Conservation (phyloP, 2,113 vertebrate species). For the Perccottus glenii region DNA sequence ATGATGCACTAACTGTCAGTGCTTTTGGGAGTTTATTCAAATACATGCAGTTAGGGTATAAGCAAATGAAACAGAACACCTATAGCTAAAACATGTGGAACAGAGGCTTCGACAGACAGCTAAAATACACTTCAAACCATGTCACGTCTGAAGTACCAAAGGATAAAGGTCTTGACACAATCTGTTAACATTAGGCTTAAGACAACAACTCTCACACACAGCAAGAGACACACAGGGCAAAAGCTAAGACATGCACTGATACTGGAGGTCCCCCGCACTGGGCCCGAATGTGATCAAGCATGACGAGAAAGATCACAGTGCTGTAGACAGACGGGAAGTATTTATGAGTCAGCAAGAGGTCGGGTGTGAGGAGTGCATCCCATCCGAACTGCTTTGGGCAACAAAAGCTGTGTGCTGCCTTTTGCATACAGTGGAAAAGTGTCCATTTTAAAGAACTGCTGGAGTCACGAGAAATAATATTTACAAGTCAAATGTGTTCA, state of each 20-base stretch:
- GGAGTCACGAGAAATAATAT: too few relatives aligned
- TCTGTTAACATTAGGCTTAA: slow-evolving; percentile 34
- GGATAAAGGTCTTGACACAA: slow-evolving; percentile 37
- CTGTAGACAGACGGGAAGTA: background rate
- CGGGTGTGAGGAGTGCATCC: background rate
- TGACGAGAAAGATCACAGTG: background rate
- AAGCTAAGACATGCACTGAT: background rate
- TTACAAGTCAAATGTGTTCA: too few relatives aligned
- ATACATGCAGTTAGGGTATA: too few relatives aligned
- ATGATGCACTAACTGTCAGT: too few relatives aligned
- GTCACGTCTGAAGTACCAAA: slow-evolving; percentile 13
- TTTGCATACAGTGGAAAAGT: background rate
- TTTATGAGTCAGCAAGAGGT: slow-evolving; percentile 14
- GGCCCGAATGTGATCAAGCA: background rate
- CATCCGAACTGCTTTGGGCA: background rate
- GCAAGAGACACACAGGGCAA: background rate
- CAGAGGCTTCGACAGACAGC: background rate
- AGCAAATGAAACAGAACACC: background rate
- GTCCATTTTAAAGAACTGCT: background rate
- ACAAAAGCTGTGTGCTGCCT: background rate
- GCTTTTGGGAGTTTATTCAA: too few relatives aligned
- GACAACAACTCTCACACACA: slow-evolving; percentile 5
- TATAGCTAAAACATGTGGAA: background rate
- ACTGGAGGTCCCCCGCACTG: background rate
- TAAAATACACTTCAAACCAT: background rate